Evolutionary conservation across 2,797 vertebrate species (phyloP), one percentile per base, ranked within the genome.

Genomic region (Lemur catta): DNA sequence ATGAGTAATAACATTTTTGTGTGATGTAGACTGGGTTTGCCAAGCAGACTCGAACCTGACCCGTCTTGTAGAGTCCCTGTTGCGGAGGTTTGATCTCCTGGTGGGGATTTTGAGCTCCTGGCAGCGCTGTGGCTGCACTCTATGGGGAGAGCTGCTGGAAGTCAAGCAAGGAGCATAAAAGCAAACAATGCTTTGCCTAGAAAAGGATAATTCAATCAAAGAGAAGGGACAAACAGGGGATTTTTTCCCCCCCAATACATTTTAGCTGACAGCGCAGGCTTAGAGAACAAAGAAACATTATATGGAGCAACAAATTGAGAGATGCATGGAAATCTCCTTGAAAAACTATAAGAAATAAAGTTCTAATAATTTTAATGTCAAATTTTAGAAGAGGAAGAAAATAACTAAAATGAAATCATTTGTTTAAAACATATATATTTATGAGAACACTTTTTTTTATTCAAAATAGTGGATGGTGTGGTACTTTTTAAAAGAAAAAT

Each of bases 81-180:
- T 72, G 78, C 7, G 94, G 85, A 67, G 22, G 92, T 94, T 95
- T 96, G 96, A 96, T 95, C 71, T 89, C 43, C 84, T 67, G 17
- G 94, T 57, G 41, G 87, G 95, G 72, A 79, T 48, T 57, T 7
- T 6, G 0, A 92, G 57, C 80, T 79, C 63, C 96, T 84, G 89
- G 92, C 80, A 10, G 74, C 3, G 80, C 24, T 24, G 1, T 15
- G 7, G 4, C 30, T 30, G 72, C 52, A 35, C 5, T 94, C 88
- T 86, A 46, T 63, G 59, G 50, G 30, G 74, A 93, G 65, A 94
- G 14, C 90, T 18, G 84, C 88, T 90, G 84, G 95, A 90, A 92
- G 67, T 81, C 92, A 50, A 82, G 74, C 0, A 7, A 85, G 55
- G 57, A 50, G 78, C 35, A 65, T 72, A 74, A 94, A 81, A 95